Conservation (phyloP, 2,888 invertebrate genomes). For the Drosophila pseudotalamancana region DNA sequence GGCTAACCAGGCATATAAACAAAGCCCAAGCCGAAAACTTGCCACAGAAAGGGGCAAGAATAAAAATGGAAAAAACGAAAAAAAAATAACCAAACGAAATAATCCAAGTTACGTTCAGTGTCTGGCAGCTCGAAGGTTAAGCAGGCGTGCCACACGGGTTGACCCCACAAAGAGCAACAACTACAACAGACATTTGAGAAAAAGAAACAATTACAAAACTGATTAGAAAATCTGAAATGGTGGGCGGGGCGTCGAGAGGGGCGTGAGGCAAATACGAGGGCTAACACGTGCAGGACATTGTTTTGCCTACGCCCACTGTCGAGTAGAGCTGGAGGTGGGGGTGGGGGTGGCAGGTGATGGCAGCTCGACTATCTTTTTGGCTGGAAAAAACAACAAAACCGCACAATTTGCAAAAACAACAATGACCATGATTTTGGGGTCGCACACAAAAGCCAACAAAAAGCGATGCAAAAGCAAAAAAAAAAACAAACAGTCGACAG, state of each 20-base stretch:
- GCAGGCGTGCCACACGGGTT: conserved; percentile 38
- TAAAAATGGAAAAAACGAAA: background rate
- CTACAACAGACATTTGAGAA: conserved; percentile 28
- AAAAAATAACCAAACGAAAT: background rate
- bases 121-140: conserved; percentile 57
- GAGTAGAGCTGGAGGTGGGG: background rate
- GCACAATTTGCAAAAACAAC: conserved; percentile 78
- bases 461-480: conserved; percentile 20
- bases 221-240: conserved; percentile 72
- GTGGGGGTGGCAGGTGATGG: background rate
- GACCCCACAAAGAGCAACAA: conserved; percentile 43
- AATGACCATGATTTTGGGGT: conserved; percentile 63
- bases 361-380: conserved; percentile 11
- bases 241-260: conserved; percentile 18
- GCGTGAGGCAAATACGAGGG: conserved; percentile 31
- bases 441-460: conserved; percentile 37
- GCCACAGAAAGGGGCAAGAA: conserved; percentile 4
- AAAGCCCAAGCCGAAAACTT: conserved; percentile 7
- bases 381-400: conserved; percentile 58
- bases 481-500: conserved; percentile 23
- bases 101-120: conserved; percentile 25
- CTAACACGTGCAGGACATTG: conserved; percentile 64
- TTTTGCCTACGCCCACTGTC: conserved; percentile 64
- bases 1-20: conserved; percentile 32
- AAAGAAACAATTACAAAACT: conserved; percentile 78